Base-by-base conservation (phyloP, 2,888 invertebrate species). In the Rutpela maculata region DNA sequence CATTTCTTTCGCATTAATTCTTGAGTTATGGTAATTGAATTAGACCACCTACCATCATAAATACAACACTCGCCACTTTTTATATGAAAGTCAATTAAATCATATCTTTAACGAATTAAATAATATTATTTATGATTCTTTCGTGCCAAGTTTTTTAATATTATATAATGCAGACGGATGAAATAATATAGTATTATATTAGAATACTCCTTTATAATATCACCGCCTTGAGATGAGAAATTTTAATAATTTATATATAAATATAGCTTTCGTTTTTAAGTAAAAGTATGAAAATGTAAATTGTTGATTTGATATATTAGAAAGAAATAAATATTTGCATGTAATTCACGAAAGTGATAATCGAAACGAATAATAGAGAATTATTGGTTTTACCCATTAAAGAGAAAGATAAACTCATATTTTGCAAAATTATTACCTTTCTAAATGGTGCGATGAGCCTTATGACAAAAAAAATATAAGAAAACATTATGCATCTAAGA, bases 11-110 rank as follows among this genome's bases (percentile, higher is more conserved):
- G 6, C n/a, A 12, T 17, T 31, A 56, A 59, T 59, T 69, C 11
- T 31, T 11, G 15, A 12, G 0, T n/a, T 7, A 18, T 31, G 38
- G 17, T 69, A 19, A 38, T 69, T 69, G 18, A 69, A 12, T 15
- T 17, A 69, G 56, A 57, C 56, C 69, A 35, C 35, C 57, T 38
- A 18, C 19, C 63, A 19, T 38, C 19, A 19, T 18, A 66, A 35
- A 35, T 35, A 43, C 17, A 43, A 65, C 10, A 63, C n/a, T 50
- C 4, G 12, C 15, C 12, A 1, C 15, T 15, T 50, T 17, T 50
- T 50, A 50, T 50, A 50, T n/a, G n/a, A 50, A 50, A 50, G 50
- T n/a, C n/a, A 50, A 50, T 50, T 50, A n/a, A 50, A 50, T 50
- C 2, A 50, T 50, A 50, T 50, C 6, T 7, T 35, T 35, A 35